Conservation (phyloP, 2,888 invertebrate species). For the Sinohyriopsis cumingii region DNA sequence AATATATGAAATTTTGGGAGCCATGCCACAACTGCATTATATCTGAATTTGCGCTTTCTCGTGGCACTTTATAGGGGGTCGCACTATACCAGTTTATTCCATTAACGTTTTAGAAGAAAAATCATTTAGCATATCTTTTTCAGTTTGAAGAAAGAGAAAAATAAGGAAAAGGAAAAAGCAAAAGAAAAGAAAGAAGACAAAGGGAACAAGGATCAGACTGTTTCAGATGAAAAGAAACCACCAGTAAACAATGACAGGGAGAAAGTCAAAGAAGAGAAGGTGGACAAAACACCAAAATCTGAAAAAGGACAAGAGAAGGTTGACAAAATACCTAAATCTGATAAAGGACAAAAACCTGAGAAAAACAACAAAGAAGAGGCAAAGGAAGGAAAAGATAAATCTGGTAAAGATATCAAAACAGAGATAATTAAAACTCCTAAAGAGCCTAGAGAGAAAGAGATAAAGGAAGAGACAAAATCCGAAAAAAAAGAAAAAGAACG, state of each 20-base stretch:
- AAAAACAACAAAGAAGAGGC: neutral
- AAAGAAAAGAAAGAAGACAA: slow-evolving; percentile 27
- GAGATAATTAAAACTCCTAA: slow-evolving; percentile 8
- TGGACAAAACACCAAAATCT: slow-evolving; percentile 19
- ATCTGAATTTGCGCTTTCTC: too few species aligned
- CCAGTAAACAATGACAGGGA: slow-evolving; percentile 23
- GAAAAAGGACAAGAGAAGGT: slow-evolving; percentile 9
- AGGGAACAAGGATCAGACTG: slow-evolving; percentile 11
- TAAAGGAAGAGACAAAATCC: slow-evolving; percentile 27
- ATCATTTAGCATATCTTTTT: too few species aligned
- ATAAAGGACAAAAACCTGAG: slow-evolving; percentile 24
- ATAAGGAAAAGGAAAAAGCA: slow-evolving; percentile 27
- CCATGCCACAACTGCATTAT: too few species aligned
- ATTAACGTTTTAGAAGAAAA: too few species aligned
- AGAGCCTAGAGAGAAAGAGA: slow-evolving; percentile 30
- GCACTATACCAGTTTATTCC: neutral
- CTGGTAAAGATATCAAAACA: neutral
- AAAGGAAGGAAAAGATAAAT: slow-evolving; percentile 8
- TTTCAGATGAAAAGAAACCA: slow-evolving; percentile 26
- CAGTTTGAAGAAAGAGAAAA: slow-evolving; percentile 19
- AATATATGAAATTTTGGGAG: too few species aligned
- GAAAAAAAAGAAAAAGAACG: slow-evolving; percentile 39
- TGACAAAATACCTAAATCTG: slow-evolving; percentile 3
- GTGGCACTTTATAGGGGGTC: too few species aligned
- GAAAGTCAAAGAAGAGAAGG: slow-evolving; percentile 32